A percentile compares a stretch with the other conserved stretches of the same genome.
Conservation (phyloP, 2,888 invertebrate species). For the Pseudanteris insignis region DNA sequence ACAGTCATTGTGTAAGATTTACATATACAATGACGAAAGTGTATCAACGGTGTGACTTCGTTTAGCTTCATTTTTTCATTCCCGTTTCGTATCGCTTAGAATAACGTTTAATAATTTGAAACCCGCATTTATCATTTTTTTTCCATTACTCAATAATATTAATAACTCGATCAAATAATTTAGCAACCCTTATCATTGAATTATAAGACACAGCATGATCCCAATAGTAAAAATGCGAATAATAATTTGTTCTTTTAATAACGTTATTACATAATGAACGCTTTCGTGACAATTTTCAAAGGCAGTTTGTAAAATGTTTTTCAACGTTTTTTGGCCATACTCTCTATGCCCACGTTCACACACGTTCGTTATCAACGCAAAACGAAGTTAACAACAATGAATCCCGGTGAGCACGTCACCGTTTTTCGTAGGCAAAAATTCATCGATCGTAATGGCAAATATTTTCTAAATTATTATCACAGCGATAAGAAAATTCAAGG, state of each 20-base stretch:
- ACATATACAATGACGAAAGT: constrained; percentile 5
- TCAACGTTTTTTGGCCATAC: no score
- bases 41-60: constrained; percentile 3
- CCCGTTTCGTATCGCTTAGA: constrained; percentile 1
- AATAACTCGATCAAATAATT: constrained; percentile 1
- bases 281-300: no score
- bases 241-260: constrained; percentile 1
- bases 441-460: constrained; percentile 2
- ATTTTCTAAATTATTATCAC: constrained; percentile 27
- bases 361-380: no score
- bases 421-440: constrained; percentile 13
- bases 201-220: constrained; percentile 1
- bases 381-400: constrained; percentile 15
- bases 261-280: no score
- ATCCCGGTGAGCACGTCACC: constrained; percentile 10
- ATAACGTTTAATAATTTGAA: not conserved
- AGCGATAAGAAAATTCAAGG: constrained; percentile 13
- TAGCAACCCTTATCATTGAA: not conserved
- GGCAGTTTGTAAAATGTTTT: no score
- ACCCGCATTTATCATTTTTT: not conserved
- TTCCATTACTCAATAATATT: not conserved
- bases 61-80: constrained; percentile 4
- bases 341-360: no score
- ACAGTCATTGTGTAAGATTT: constrained; percentile 4
- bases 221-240: constrained; percentile 3